Conservation (phyloP, 1,140 invertebrate genomes). For the Macrobrachium nipponense region DNA sequence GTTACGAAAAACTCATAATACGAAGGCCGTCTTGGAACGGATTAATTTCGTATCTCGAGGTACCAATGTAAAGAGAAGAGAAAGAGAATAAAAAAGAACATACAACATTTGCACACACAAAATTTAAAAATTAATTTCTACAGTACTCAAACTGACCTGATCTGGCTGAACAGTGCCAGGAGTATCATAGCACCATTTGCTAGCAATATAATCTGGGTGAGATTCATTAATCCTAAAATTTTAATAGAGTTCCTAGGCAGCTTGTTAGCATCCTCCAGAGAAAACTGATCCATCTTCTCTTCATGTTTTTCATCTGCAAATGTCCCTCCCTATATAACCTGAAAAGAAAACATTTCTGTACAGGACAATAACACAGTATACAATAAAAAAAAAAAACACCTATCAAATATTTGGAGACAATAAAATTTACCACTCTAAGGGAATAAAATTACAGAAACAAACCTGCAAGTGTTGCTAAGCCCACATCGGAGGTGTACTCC, state of each 20-base stretch:
- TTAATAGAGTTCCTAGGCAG: constrained; percentile 55
- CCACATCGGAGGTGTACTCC: constrained; percentile 70
- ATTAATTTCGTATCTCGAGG: too few relatives aligned
- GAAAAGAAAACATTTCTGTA: neutral
- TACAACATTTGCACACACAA: too few relatives aligned
- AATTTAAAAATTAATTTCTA: neutral
- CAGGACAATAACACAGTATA: too few relatives aligned
- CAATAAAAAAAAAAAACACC: too few relatives aligned
- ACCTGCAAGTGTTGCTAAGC: constrained; percentile 75
- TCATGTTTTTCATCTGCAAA: constrained; percentile 46
- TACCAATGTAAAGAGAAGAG: too few relatives aligned
- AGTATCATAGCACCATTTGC: constrained; percentile 93
- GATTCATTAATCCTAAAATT: constrained; percentile 74
- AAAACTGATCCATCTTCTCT: constrained; percentile 70
- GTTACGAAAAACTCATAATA: too few relatives aligned
- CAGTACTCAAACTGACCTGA: constrained; percentile 71
- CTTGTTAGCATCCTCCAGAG: constrained; percentile 64
- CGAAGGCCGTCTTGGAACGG: too few relatives aligned
- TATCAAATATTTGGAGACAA: too few relatives aligned
- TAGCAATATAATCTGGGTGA: constrained; percentile 73
- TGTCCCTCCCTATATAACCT: constrained; percentile 66
- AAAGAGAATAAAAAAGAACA: too few relatives aligned
- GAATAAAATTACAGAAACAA: constrained; percentile 36
- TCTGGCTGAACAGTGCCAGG: constrained; percentile 89
- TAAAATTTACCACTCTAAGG: too few relatives aligned